Evolutionary conservation across 2,888 invertebrate genomes (phyloP).

Genomic region (Drosophila lutescens): DNA sequence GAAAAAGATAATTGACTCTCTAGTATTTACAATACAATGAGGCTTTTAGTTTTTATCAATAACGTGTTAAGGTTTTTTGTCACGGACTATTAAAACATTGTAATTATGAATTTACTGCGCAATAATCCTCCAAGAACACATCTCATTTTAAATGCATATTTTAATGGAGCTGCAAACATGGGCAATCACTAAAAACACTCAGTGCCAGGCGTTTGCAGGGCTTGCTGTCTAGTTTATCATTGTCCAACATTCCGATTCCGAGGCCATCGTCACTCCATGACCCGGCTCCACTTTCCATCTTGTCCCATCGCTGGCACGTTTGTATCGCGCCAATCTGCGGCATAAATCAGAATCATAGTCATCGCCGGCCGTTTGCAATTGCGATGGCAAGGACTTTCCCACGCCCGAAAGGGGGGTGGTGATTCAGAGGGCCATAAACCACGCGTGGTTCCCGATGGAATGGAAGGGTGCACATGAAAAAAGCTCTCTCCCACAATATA

Average conservation of each 20-base stretch:
- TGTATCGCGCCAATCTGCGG: constrained; percentile 61
- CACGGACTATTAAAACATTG: background rate
- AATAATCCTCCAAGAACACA: background rate
- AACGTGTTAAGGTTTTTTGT: background rate
- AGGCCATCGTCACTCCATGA: constrained; percentile 17
- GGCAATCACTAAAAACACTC: background rate
- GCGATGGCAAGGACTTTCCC: constrained; percentile 60
- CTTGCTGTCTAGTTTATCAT: background rate
- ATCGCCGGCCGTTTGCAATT: constrained; percentile 35
- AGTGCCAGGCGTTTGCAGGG: too few species aligned
- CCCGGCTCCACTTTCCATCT: constrained; percentile 16
- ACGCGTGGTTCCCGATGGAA: constrained; percentile 51
- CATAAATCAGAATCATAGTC: constrained; percentile 70
- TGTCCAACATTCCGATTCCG: constrained; percentile 24
- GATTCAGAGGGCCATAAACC: constrained; percentile 53
- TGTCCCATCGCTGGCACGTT: constrained; percentile 48
- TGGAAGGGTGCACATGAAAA: constrained; percentile 61
- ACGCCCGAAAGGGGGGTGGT: constrained; percentile 55
- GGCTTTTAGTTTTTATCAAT: background rate
- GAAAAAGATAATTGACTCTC: background rate
- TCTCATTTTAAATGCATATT: background rate
- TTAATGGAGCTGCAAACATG: background rate
- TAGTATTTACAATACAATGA: background rate
- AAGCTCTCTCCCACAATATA: constrained; percentile 70
- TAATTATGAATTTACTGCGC: background rate